phyloP scores from a whole-genome alignment of 2,113 vertebrate genomes.

The Strigops habroptila region DNA sequence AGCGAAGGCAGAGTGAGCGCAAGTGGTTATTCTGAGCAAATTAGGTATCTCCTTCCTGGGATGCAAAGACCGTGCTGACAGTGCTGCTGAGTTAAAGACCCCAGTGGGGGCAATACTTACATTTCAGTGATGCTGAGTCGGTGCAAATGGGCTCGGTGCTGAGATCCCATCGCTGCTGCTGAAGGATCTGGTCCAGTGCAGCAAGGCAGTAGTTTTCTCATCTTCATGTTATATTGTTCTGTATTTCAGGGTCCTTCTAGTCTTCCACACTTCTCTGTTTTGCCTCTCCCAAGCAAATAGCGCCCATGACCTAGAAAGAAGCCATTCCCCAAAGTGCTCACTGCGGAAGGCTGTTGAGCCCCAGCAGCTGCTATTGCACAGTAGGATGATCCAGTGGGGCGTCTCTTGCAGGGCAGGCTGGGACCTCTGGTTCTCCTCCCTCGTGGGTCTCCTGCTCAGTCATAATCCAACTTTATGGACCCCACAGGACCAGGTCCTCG shows the following conservation, averaged over 20 bases:
- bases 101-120: not conserved
- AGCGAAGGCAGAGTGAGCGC: not conserved
- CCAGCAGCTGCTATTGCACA: not conserved
- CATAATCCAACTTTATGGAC: not conserved
- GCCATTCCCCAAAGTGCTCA: not conserved
- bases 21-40: not conserved
- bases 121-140: not conserved
- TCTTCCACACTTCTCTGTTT: not conserved
- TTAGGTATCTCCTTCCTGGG: conserved; percentile 8
- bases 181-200: not conserved
- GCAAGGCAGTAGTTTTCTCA: not conserved
- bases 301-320: not conserved
- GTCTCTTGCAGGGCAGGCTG: not conserved
- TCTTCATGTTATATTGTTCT: not conserved
- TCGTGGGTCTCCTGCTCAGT: not conserved
- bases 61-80: not conserved
- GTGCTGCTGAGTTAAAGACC: not conserved
- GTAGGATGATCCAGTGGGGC: not conserved
- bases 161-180: rapidly evolving
- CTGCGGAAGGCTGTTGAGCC: not conserved
- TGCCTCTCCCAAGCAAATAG: not conserved
- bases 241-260: not conserved
- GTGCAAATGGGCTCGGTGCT: not conserved
- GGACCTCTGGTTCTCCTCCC: not conserved
- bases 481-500: not conserved